Percentiles rank a stretch among this genome's conserved stretches.
phyloP scores from a whole-genome alignment of 1,140 invertebrate genomes.

The Drosophila kohkoa region DNA sequence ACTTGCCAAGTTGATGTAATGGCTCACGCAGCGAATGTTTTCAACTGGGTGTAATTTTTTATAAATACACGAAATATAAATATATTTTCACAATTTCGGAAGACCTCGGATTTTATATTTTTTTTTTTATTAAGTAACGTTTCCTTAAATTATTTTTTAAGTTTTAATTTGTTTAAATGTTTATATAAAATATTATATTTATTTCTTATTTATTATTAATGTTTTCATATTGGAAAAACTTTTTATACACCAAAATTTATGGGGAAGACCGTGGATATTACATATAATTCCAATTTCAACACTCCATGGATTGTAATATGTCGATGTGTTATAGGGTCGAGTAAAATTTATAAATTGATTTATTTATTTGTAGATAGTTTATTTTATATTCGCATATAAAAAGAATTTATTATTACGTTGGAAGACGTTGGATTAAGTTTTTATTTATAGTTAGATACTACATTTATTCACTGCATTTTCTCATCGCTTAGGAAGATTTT shows the following conservation, averaged over 20 bases:
- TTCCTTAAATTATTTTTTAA: background rate
- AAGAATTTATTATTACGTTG: slow-evolving; percentile 50
- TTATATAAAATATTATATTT: background rate
- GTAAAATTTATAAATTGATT: slow-evolving; percentile 23
- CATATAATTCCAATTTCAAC: slow-evolving; percentile 5
- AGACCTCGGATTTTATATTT: slow-evolving; percentile 18
- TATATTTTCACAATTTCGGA: slow-evolving; percentile 9
- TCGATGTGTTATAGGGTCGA: background rate
- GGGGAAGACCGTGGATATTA: background rate
- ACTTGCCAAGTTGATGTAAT: slow-evolving; percentile 10
- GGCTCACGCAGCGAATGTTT: slow-evolving; percentile 4
- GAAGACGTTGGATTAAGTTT: slow-evolving; percentile 70
- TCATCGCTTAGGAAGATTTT: slow-evolving; percentile 57
- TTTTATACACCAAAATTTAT: background rate
- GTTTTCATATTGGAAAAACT: background rate
- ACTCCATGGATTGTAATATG: slow-evolving; percentile 41
- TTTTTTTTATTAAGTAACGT: background rate
- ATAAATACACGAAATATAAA: background rate
- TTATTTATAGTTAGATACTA: slow-evolving; percentile 26
- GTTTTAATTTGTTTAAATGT: background rate
- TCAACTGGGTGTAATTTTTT: slow-evolving; percentile 3
- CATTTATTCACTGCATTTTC: slow-evolving; percentile 28
- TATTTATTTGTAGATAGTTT: slow-evolving; percentile 9
- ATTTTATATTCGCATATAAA: slow-evolving; percentile 41
- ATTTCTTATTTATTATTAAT: background rate